Percentiles rank a stretch among this genome's conserved stretches.
Conservation (phyloP, 2,113 vertebrate species). For the Hippocampus comes region DNA sequence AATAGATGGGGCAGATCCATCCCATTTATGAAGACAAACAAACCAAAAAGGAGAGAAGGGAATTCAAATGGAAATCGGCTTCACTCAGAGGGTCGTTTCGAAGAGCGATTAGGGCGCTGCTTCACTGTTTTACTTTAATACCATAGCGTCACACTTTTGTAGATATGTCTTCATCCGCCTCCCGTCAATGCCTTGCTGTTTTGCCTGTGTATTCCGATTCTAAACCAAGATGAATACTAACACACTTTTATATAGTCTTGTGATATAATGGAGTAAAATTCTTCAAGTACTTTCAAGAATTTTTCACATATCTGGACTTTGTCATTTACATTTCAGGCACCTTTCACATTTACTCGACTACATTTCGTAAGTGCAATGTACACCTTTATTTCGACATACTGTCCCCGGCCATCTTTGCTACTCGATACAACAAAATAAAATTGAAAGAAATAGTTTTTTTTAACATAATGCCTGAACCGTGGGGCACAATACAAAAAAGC, state of each 20-base stretch:
- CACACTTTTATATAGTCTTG: constrained; percentile 24
- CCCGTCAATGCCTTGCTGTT: constrained; percentile 55
- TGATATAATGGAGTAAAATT: too few relatives aligned
- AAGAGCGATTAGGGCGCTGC: constrained; percentile 60
- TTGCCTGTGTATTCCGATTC: constrained; percentile 51
- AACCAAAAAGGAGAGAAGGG: constrained; percentile 20
- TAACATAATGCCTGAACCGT: too few relatives aligned
- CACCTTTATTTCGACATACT: too few relatives aligned
- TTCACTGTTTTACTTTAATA: constrained; percentile 53
- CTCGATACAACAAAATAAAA: too few relatives aligned
- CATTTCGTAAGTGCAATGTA: too few relatives aligned
- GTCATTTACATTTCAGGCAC: too few relatives aligned
- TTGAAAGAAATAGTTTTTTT: too few relatives aligned
- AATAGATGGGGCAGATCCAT: constrained; percentile 59
- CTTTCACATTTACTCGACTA: too few relatives aligned
- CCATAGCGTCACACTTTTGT: constrained; percentile 66
- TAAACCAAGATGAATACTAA: constrained; percentile 64
- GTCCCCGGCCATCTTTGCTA: too few relatives aligned
- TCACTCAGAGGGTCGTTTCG: constrained; percentile 64
- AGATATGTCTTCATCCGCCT: constrained; percentile 68
- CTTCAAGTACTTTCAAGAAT: too few relatives aligned
- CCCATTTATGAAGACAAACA: constrained; percentile 55
- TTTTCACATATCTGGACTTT: too few relatives aligned
- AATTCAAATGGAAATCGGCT: constrained; percentile 64
- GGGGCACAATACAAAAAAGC: constrained; percentile 42